A percentile compares a stretch with the other conserved stretches of the same genome.
Conservation (phyloP, 2,888 invertebrate species). For the Scaptomyza reducta region DNA sequence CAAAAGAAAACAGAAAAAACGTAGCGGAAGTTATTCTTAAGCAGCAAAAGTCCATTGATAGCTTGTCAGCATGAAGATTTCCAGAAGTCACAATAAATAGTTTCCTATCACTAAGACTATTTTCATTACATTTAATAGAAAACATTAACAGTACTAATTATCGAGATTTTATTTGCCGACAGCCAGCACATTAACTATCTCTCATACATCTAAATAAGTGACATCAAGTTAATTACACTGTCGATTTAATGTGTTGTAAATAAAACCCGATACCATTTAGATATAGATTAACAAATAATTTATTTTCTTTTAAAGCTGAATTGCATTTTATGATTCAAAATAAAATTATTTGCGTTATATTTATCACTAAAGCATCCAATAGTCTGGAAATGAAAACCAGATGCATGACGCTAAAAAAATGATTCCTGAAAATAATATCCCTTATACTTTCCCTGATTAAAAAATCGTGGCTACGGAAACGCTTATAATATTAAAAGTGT, state of each 20-base stretch:
- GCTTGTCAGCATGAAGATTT: slow-evolving; percentile 14
- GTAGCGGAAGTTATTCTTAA: slow-evolving; percentile 33
- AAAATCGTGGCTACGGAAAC: neutral
- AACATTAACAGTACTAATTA: neutral
- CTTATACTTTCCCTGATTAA: neutral
- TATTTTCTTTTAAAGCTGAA: neutral
- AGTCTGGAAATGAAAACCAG: neutral
- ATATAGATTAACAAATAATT: neutral
- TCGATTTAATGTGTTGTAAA: neutral
- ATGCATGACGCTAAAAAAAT: neutral
- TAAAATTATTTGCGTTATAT: neutral
- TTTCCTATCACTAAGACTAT: neutral
- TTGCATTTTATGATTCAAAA: neutral
- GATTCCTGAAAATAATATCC: neutral
- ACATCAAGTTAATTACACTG: neutral
- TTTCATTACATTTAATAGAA: slow-evolving; percentile 2
- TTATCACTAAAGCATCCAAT: neutral
- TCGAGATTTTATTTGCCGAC: neutral
- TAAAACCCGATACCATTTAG: neutral
- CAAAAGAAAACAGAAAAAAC: neutral
- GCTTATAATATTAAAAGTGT: neutral
- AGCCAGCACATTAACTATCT: neutral
- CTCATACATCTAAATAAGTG: neutral
- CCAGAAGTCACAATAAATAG: slow-evolving; percentile 1
- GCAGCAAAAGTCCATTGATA: slow-evolving; percentile 1